Conservation (phyloP, 2,113 vertebrate genomes). For the Myiagra hebetior region DNA sequence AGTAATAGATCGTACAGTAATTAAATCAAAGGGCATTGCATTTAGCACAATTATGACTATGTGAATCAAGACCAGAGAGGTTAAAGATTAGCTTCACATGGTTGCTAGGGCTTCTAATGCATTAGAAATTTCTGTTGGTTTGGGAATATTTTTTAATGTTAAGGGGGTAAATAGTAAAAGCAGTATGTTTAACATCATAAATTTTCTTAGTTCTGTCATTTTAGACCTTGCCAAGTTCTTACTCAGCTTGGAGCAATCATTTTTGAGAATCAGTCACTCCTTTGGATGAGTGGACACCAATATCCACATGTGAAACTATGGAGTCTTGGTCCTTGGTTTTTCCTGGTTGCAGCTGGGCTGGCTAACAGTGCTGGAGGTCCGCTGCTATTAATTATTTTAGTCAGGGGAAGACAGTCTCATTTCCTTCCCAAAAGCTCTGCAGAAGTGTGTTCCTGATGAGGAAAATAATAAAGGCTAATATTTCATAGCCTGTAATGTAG, state of each 20-base stretch:
- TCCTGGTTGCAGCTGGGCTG: background rate
- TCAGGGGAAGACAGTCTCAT: background rate
- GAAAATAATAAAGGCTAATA: background rate
- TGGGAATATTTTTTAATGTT: background rate
- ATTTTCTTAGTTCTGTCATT: background rate
- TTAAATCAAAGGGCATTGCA: constrained; percentile 17
- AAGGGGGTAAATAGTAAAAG: background rate
- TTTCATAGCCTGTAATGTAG: background rate
- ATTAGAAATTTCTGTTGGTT: background rate
- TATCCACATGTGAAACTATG: background rate
- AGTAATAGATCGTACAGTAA: background rate
- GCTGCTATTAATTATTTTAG: background rate
- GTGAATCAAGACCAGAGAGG: background rate
- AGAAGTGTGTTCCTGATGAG: background rate
- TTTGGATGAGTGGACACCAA: background rate
- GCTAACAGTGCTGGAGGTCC: background rate
- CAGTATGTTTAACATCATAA: background rate
- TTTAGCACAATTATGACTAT: constrained; percentile 26
- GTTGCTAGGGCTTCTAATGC: background rate
- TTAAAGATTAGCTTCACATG: constrained; percentile 1
- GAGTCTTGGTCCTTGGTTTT: background rate
- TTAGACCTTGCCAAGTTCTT: background rate
- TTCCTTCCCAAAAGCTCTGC: background rate
- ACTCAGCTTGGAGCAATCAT: background rate
- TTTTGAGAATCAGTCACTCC: background rate